Conservation (phyloP, 1,140 invertebrate genomes). For the Euura lappo region DNA sequence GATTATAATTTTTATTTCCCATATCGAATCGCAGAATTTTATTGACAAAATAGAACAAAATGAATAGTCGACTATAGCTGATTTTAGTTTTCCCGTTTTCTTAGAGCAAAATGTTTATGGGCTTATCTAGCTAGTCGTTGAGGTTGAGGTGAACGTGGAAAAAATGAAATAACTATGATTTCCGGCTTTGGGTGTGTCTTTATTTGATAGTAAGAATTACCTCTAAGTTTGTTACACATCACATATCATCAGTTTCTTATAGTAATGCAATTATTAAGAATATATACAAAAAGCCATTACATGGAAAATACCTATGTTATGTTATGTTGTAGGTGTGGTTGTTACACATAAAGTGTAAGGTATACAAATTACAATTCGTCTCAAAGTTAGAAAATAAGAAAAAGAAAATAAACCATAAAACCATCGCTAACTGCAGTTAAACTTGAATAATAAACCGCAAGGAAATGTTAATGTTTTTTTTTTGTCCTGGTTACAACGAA, state of each 20-base stretch:
- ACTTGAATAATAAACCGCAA: too few species aligned
- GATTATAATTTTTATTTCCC: too few species aligned
- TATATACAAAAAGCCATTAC: conserved; percentile 59
- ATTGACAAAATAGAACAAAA: too few species aligned
- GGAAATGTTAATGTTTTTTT: neutral
- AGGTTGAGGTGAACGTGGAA: too few species aligned
- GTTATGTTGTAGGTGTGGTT: neutral
- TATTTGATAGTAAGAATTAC: conserved; percentile 55
- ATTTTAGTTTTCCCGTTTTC: too few species aligned
- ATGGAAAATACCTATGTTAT: neutral
- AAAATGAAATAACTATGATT: neutral
- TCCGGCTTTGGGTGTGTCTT: conserved; percentile 42
- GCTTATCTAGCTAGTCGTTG: too few species aligned
- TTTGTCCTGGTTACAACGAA: neutral
- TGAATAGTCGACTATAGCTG: too few species aligned
- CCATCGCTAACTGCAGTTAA: too few species aligned
- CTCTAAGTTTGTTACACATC: conserved; percentile 57
- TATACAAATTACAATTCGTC: neutral
- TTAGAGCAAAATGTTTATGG: too few species aligned
- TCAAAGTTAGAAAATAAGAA: neutral
- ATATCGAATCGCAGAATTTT: too few species aligned
- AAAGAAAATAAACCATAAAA: neutral
- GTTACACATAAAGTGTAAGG: neutral
- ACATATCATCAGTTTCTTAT: conserved; percentile 48
- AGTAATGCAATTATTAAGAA: conserved; percentile 47